These are phyloP conservation scores for Ophraella communa DNA, from an alignment of 2,888 invertebrate species.

Conservation along the genomic window DNA sequence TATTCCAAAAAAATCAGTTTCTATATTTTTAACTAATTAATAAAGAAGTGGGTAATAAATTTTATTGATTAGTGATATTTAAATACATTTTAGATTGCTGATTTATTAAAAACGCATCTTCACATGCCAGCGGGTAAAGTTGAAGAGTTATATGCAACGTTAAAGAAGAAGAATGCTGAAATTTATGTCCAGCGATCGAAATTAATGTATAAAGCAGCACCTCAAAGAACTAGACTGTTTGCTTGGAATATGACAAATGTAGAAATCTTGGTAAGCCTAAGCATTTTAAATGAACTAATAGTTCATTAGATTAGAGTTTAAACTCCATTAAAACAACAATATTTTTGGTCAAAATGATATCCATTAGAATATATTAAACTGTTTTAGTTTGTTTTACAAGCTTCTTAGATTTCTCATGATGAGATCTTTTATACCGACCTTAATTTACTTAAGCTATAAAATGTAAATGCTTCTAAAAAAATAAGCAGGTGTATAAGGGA, in stretches of 20 bases:
- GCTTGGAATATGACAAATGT: slow-evolving; percentile 84
- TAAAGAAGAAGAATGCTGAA: slow-evolving; percentile 90
- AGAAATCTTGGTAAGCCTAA: slow-evolving; percentile 63
- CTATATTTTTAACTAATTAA: too few species aligned
- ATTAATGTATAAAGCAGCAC: slow-evolving; percentile 67
- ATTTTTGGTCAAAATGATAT: too few species aligned
- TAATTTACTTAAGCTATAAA: too few species aligned
- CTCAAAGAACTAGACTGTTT: slow-evolving; percentile 78
- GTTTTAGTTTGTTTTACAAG: too few species aligned
- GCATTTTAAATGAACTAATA: background rate
- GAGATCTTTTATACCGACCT: too few species aligned
- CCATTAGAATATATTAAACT: too few species aligned
- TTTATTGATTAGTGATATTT: background rate
- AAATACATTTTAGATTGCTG: slow-evolving; percentile 63
- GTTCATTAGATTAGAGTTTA: background rate
- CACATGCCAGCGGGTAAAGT: slow-evolving; percentile 85
- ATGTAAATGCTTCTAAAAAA: too few species aligned
- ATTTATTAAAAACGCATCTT: slow-evolving; percentile 82
- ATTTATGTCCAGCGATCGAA: slow-evolving; percentile 93
- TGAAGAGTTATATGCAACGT: slow-evolving; percentile 85
- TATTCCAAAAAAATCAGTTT: too few species aligned
- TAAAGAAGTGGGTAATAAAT: too few species aligned
- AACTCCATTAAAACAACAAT: too few species aligned
- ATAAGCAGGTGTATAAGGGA: too few species aligned
- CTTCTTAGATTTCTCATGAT: too few species aligned